phyloP scores from a whole-genome alignment of 2,113 vertebrate species.

The Phrynosoma blainvillii region DNA sequence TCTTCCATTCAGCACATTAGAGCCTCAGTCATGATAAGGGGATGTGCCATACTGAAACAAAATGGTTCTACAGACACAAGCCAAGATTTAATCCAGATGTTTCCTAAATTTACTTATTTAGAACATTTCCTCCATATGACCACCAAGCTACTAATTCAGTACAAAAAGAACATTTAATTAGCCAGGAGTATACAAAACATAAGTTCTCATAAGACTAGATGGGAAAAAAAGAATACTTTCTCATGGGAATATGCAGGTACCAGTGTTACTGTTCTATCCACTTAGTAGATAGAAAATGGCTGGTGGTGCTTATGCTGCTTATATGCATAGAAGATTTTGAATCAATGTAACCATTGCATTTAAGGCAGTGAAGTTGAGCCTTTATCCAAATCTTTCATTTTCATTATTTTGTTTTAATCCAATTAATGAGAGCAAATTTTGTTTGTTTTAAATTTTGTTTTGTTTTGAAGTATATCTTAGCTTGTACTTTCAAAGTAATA shows the following conservation, averaged over 20 bases:
- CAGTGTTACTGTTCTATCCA: too few species aligned
- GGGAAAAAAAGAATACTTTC: too few species aligned
- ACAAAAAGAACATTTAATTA: too few species aligned
- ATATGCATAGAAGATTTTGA: background rate
- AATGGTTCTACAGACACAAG: too few species aligned
- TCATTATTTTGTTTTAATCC: background rate
- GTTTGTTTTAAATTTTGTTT: background rate
- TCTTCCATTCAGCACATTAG: background rate
- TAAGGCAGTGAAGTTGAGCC: background rate
- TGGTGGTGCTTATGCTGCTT: background rate
- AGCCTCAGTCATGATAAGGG: background rate
- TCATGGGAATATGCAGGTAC: background rate
- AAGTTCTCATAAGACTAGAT: too few species aligned
- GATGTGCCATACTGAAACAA: background rate
- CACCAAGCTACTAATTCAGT: conserved; percentile 35
- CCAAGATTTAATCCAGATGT: conserved; percentile 41
- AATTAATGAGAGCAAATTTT: background rate
- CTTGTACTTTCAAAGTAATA: conserved; percentile 54
- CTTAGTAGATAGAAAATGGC: background rate
- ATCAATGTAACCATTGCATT: background rate
- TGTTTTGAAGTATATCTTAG: conserved; percentile 31
- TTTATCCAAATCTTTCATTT: background rate
- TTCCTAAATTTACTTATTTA: conserved; percentile 41
- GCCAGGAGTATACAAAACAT: too few species aligned
- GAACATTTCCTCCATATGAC: conserved; percentile 8